Conservation (phyloP, 1,140 invertebrate genomes). For the Cherax quadricarinatus region DNA sequence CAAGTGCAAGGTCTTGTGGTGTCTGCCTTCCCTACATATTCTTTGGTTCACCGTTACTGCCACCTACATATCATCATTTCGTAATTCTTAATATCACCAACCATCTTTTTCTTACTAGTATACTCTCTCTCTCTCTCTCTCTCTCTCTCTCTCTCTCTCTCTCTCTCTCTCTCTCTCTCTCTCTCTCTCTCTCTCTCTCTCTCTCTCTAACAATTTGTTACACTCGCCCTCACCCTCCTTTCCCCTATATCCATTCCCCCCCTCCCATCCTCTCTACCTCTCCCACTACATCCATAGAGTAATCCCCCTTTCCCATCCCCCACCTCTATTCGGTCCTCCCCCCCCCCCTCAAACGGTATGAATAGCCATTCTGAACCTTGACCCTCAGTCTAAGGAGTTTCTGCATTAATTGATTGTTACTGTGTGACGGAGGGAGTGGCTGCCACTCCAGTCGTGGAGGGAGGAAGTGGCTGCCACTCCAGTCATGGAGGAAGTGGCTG, state of each 20-base stretch:
- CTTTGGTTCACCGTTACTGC: too few species aligned
- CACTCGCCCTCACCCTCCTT: background rate
- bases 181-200: background rate
- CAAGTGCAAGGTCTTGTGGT: too few species aligned
- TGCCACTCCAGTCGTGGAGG: background rate
- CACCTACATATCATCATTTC: too few species aligned
- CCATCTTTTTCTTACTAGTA: too few species aligned
- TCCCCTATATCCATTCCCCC: background rate
- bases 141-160: background rate
- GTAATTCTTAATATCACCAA: too few species aligned
- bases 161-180: background rate
- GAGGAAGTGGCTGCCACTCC: background rate
- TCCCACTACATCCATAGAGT: background rate
- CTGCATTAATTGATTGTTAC: slow-evolving; percentile 3
- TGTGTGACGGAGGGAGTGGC: background rate
- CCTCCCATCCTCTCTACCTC: background rate
- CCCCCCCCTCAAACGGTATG: background rate
- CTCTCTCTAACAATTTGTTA: background rate
- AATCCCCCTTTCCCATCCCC: background rate
- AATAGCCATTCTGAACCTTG: background rate
- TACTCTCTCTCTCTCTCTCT: background rate
- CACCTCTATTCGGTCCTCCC: background rate
- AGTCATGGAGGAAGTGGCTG: background rate
- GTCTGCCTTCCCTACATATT: too few species aligned
- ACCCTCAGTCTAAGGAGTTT: background rate